Base-by-base conservation (phyloP, 2,888 invertebrate genomes). In the Drosophila anomalata region DNA sequence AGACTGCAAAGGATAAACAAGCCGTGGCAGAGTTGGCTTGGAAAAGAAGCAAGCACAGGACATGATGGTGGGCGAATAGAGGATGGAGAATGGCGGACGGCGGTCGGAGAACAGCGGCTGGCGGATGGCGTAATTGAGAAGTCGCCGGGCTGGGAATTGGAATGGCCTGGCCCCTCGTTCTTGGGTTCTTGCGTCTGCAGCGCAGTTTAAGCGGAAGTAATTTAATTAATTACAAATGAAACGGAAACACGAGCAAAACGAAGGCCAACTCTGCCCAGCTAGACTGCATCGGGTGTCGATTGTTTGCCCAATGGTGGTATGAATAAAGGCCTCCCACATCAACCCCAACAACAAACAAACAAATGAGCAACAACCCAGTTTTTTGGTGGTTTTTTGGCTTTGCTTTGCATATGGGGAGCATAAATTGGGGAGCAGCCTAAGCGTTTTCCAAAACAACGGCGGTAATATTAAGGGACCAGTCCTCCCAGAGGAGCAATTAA, bases 171-270 rank as follows among this genome's bases (percentile, higher is more conserved):
- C 14, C 20, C 11, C 14, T 26, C 24, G 52, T 6, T 7, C 26
- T 31, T 41, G 61, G 57, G 44, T 55, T 56, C 50, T 67, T 46
- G 48, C 59, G 75, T 81, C 79, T 79, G 55, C 54, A 52, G 78
- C 79, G 80, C 60, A 75, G 78, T 79, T 82, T 85, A 84, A 88
- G 89, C 89, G 89, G 87, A 87, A 89, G 82, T 89, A 89, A 89
- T 89, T 84, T 84, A 89, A 89, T 89, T 89, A 89, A 89, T 88
- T 85, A 84, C 84, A 88, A 88, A 87, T 89, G 85, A 84, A 89
- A 81, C 82, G 88, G 84, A 88, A 88, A 84, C 77, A 78, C 76
- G 58, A 62, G 58, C 57, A 55, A 58, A 52, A 52, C 70, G 67
- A 76, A 70, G 36, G 51, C 62, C 39, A 75, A 59, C 55, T 29